Conservation (phyloP, 2,888 invertebrate genomes). For the Liopterus haemorrhoidalis region DNA sequence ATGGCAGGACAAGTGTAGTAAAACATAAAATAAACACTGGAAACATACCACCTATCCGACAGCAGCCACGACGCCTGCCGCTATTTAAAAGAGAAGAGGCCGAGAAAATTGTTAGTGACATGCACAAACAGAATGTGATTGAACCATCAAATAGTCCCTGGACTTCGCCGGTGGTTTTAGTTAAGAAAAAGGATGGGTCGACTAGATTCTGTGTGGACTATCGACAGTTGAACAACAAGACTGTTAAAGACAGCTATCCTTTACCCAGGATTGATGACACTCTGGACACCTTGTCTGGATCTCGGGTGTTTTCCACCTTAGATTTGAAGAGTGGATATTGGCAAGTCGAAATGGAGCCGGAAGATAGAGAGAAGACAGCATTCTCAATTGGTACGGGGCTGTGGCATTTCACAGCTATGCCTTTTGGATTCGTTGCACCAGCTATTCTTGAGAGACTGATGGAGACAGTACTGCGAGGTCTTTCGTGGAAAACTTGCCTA, state of each 20-base stretch:
- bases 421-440: constrained; percentile 18
- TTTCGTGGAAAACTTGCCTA: constrained; percentile 1
- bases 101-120: background rate
- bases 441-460: constrained; percentile 29
- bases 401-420: constrained; percentile 29
- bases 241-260: constrained; percentile 11
- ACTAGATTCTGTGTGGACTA: constrained; percentile 22
- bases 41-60: constrained; percentile 3
- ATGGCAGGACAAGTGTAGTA: constrained; percentile 1
- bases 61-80: background rate
- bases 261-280: constrained; percentile 19
- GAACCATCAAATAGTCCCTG: constrained; percentile 12
- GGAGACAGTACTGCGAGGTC: constrained; percentile 10
- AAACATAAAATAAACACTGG: constrained; percentile 9
- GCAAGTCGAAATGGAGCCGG: constrained; percentile 14
- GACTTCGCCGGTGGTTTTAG: constrained; percentile 23
- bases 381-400: constrained; percentile 24
- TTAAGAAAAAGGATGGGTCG: constrained; percentile 25
- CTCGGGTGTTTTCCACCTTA: constrained; percentile 29
- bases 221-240: constrained; percentile 8
- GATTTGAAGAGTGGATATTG: constrained; percentile 26
- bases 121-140: background rate
- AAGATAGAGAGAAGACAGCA: constrained; percentile 25
- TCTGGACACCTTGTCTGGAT: constrained; percentile 25
- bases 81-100: constrained; percentile 9